Percentiles rank a stretch among this genome's conserved stretches.
Conservation (phyloP, 2,888 invertebrate genomes). For the Pachycephus smyrnensis region DNA sequence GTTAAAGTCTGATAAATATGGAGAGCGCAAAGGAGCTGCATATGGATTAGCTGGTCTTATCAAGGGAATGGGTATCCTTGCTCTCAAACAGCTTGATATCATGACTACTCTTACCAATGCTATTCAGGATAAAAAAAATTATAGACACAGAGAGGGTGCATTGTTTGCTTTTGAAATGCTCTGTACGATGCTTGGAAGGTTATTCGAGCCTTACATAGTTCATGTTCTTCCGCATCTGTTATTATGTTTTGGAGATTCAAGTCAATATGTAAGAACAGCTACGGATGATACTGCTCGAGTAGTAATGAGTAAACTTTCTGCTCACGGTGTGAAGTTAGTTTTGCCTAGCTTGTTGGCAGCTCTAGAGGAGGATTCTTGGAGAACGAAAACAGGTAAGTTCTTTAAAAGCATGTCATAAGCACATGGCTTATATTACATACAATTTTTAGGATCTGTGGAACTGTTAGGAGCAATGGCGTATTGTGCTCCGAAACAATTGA, state of each 20-base stretch:
- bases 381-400: slow-evolving; percentile 88
- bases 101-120: slow-evolving; percentile 94
- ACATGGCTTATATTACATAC: background rate
- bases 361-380: slow-evolving; percentile 97
- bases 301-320: slow-evolving; percentile 94
- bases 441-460: slow-evolving; percentile 85
- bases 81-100: slow-evolving; percentile 94
- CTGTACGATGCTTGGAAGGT: slow-evolving; percentile 92
- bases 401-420: background rate
- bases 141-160: slow-evolving; percentile 93
- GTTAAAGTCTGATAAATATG: slow-evolving; percentile 92
- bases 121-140: slow-evolving; percentile 97
- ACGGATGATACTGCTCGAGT: slow-evolving; percentile 97
- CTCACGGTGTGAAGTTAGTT: slow-evolving; percentile 97
- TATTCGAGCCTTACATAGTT: slow-evolving; percentile 99
- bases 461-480: slow-evolving; percentile 97
- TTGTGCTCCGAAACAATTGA: slow-evolving; percentile 98
- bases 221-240: slow-evolving; percentile 95
- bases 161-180: slow-evolving; percentile 98
- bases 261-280: slow-evolving; percentile 94
- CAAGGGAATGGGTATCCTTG: slow-evolving; percentile 96
- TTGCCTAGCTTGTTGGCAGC: slow-evolving; percentile 93
- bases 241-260: slow-evolving; percentile 95
- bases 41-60: slow-evolving; percentile 97
- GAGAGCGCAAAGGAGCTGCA: slow-evolving; percentile 94